Conservation (phyloP, 2,113 vertebrate genomes). For the Ciconia maguari region DNA sequence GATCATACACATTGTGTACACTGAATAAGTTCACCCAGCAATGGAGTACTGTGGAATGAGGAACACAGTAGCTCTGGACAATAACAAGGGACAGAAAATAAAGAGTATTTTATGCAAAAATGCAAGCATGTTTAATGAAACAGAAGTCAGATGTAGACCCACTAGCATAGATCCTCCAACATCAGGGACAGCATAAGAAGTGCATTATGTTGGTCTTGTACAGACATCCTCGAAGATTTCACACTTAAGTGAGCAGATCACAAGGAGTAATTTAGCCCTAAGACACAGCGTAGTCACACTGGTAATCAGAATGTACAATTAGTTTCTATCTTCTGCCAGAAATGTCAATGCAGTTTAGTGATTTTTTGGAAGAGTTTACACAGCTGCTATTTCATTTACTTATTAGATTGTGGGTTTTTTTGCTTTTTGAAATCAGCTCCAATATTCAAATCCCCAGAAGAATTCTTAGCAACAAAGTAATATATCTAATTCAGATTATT, state of each 20-base stretch:
- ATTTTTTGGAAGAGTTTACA: not conserved
- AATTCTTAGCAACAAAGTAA: not conserved
- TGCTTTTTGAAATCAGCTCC: not conserved
- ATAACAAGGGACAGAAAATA: not conserved
- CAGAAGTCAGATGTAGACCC: not conserved
- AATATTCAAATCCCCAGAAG: not conserved
- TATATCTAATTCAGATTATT: not conserved
- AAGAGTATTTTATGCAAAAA: not conserved
- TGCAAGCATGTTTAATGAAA: not conserved
- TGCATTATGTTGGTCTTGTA: not conserved
- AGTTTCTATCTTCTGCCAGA: slow-evolving; percentile 15
- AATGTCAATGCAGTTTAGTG: not conserved
- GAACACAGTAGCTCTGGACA: not conserved
- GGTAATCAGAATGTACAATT: slow-evolving; percentile 9
- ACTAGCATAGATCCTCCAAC: not conserved
- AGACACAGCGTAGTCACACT: not conserved
- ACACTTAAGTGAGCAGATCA: not conserved
- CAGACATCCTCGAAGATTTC: not conserved
- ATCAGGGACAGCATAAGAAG: not conserved
- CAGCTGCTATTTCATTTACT: not conserved
- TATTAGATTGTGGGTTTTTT: not conserved
- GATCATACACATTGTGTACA: not conserved
- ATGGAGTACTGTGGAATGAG: not conserved
- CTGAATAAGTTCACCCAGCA: not conserved
- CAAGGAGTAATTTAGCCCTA: slow-evolving; percentile 2